Conservation (phyloP, 2,888 invertebrate species). For the Napeogenes inachia region DNA sequence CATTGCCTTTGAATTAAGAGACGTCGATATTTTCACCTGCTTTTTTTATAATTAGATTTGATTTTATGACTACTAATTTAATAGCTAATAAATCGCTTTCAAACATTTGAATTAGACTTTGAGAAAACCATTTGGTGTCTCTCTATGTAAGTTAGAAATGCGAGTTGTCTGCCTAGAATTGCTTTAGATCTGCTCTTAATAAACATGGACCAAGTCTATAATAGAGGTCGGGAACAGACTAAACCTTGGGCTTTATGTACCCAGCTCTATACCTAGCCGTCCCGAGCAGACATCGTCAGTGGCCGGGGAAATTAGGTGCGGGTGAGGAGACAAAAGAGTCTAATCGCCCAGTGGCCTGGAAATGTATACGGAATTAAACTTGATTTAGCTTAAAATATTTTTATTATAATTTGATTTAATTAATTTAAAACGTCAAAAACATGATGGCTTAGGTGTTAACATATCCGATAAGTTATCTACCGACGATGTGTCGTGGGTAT, state of each 20-base stretch:
- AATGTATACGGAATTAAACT: not conserved
- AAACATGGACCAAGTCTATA: not conserved
- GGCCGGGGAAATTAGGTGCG: not conserved
- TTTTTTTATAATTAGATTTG: too few species aligned
- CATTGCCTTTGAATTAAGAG: constrained; percentile 13
- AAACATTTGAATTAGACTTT: too few species aligned
- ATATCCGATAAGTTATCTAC: not conserved
- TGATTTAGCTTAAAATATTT: not conserved
- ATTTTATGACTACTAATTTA: too few species aligned
- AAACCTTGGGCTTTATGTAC: not conserved
- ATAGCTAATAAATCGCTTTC: too few species aligned
- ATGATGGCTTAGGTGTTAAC: not conserved
- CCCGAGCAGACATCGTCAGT: not conserved
- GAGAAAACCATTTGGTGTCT: too few species aligned
- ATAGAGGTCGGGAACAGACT: not conserved
- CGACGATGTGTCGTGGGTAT: not conserved
- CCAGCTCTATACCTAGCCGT: not conserved
- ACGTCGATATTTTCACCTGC: constrained; percentile 5
- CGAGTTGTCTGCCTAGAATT: not conserved
- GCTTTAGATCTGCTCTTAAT: not conserved
- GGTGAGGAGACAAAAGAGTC: constrained; percentile 1
- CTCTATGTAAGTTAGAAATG: not conserved
- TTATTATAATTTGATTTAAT: too few species aligned
- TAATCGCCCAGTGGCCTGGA: not conserved
- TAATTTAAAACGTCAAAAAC: not conserved